Evolutionary conservation across 2,797 vertebrate species (phyloP).

Genomic region (Sparus aurata): DNA sequence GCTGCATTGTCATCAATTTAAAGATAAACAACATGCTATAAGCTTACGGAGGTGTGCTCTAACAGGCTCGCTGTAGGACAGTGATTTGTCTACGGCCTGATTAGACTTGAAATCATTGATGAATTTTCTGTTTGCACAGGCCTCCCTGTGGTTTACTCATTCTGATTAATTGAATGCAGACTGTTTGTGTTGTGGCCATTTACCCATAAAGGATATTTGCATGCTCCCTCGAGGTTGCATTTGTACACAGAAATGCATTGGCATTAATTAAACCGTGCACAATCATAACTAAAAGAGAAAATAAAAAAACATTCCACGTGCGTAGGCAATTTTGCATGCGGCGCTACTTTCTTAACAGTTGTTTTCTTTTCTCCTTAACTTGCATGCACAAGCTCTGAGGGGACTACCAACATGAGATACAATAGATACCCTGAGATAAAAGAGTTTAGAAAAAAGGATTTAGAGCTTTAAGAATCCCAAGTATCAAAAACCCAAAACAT

Average conservation of each 20-base stretch:
- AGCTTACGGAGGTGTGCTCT: background rate
- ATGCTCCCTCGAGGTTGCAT: conserved; percentile 41
- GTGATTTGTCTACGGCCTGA: conserved; percentile 55
- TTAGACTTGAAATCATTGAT: conserved; percentile 67
- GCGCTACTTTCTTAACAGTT: conserved; percentile 9
- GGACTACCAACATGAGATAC: conserved; percentile 17
- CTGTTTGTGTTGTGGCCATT: conserved; percentile 57
- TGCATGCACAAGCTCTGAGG: conserved; percentile 29
- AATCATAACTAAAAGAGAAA: conserved; percentile 30
- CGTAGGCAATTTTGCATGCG: background rate
- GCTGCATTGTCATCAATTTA: conserved; percentile 31
- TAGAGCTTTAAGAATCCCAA: conserved; percentile 4
- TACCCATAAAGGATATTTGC: conserved; percentile 61
- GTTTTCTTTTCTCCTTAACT: conserved; percentile 32
- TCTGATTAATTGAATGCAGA: conserved; percentile 70
- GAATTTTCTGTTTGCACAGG: conserved; percentile 52
- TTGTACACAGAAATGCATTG: conserved; percentile 46
- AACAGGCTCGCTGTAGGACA: conserved; percentile 21
- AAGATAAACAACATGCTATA: conserved; percentile 39
- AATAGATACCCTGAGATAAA: conserved; percentile 1
- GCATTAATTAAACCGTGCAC: conserved; percentile 66
- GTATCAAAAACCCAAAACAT: conserved; percentile 13
- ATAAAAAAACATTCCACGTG: conserved; percentile 16
- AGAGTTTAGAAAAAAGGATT: background rate
- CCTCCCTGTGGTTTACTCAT: conserved; percentile 39